Base-by-base conservation (phyloP, 2,113 vertebrate genomes). In the Serinus canaria region DNA sequence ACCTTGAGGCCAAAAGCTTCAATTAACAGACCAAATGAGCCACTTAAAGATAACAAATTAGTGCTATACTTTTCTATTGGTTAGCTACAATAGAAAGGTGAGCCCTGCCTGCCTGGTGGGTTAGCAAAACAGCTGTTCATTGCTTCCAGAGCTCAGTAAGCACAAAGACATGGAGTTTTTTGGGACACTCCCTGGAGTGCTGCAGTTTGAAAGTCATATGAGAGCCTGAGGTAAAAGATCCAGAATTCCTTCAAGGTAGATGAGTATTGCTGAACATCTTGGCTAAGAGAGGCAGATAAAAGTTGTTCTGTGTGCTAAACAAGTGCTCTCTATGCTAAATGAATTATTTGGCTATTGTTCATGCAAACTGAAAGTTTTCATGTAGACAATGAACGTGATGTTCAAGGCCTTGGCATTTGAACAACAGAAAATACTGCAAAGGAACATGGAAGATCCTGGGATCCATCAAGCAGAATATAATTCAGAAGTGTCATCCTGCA, bases 401-500 rank as follows among this genome's bases (percentile, higher is more conserved):
- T 53, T 72, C 62, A 62, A 67, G 39, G 53, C 39, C 33, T 80
- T 63, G 64, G 76, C 44, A 58, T 53, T 59, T 28, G 16, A 86
- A 49, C 33, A 70, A 30, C 18, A 55, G 5, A 39, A 83, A 72
- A 49, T 28, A 68, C 4, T 87, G 25, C 47, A 83, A 91, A 76
- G 49, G 15, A 80, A 30, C 13, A 55, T 14, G 27, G 39, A 55
- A 68, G 35, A 80, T 31, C 35, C 41, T 50, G 59, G 17, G 20
- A 87, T 63, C 56, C 43, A 53, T 10, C 8, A 15, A 76, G 23
- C 15, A 68, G 43, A 64, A 58, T 13, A 84, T 24, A 77, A 77
- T 56, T 80, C 55, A n/a, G 27, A 92, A 81, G 17, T 77, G 20
- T 92, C 76, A 87, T 59, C 59, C 81, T 87, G 59, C 59, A 56